These are phyloP conservation scores for Pongo abelii DNA, from an alignment of 2,113 vertebrate species.

Conservation along the genomic window DNA sequence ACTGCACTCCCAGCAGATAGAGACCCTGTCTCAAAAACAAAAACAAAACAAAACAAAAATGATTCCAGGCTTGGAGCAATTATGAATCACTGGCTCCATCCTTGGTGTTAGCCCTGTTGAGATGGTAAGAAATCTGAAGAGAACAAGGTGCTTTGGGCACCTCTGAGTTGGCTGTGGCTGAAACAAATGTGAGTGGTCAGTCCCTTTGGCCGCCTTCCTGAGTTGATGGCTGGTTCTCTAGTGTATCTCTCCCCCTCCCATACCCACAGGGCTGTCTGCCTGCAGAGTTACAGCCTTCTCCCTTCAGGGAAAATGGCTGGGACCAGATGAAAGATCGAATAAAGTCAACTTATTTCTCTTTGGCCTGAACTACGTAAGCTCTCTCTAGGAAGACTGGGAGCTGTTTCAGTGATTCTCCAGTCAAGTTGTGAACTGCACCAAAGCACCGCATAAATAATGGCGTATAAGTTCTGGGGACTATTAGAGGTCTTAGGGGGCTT, in stretches of 20 bases:
- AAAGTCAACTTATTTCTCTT: not conserved
- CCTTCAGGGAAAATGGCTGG: not conserved
- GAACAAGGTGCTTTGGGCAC: not conserved
- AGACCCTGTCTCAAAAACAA: no score
- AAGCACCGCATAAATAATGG: not conserved
- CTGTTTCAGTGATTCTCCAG: not conserved
- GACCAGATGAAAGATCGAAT: not conserved
- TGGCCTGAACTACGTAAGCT: not conserved
- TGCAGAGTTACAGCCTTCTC: not conserved
- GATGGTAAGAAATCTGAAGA: not conserved
- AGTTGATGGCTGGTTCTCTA: not conserved
- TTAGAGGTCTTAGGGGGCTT: no score
- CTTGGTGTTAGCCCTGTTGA: not conserved
- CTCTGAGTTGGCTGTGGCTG: not conserved
- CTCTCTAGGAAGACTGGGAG: not conserved
- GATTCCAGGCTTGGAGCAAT: not conserved
- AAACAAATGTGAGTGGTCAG: not conserved
- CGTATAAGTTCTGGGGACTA: not conserved
- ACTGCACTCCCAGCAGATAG: no score
- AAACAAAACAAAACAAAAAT: no score
- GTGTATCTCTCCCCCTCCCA: not conserved
- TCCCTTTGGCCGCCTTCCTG: not conserved
- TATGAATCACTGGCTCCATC: not conserved
- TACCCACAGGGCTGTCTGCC: no score
- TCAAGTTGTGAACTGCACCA: not conserved